Base-by-base conservation (phyloP, 2,113 vertebrate genomes). In the Phyllostomus hastatus region DNA sequence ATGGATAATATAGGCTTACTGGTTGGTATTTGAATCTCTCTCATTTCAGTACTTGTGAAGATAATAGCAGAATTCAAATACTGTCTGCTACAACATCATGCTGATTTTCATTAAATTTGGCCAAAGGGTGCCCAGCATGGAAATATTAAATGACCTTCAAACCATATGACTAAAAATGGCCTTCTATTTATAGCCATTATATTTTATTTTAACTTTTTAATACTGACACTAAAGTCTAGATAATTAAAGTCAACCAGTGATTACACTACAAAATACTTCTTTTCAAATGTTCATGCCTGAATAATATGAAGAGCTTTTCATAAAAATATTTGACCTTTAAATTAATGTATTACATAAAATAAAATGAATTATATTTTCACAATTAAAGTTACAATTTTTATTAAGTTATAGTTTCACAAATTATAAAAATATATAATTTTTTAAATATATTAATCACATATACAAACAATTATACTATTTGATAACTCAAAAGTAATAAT, bases 31-130 rank as follows among this genome's bases (percentile, higher is more conserved):
- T 98, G 98, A 98, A 98, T 98, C 97, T 98, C 83, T 98, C 97
- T 98, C 97, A 97, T 98, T 97, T 97, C 86, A 97, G 95, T 98
- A 97, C 95, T 94, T 38, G 52, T 92, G 90, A 98, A 97, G 97
- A 98, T 95, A 96, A 97, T 69, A 96, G 96, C 96, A 97, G 97
- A 98, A 97, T 98, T 95, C 97, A 84, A 97, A 97, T 97, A 97
- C 97, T 97, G 98, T 94, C 97, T 98, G 95, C 97, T 97, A 95
- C 92, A 98, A 97, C 94, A 98, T 96, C 98, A 98, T 97, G 98
- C 97, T 98, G 98, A 93, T 98, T 98, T 99, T 99, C 98, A 99
- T 98, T 99, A 98, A 98, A 98, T 98, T 97, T 98, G 98, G 97
- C 98, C 98, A 98, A 98, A 98, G 97, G 97, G 86, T 97, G 88